Base-by-base conservation (phyloP, 2,888 invertebrate genomes). In the Coecobrya sp. region DNA sequence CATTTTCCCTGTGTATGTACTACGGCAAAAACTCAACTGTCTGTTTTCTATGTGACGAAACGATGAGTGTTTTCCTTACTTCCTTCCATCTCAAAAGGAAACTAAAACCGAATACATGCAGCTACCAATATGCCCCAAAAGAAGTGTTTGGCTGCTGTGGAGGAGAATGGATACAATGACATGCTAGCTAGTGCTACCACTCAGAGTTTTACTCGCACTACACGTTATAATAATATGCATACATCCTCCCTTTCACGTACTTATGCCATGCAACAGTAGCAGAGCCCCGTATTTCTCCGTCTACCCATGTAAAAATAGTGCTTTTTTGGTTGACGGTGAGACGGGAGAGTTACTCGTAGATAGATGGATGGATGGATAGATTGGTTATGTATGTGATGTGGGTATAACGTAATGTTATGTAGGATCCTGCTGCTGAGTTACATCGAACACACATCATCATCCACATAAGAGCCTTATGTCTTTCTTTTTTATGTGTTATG, bases 321-420 rank as follows among this genome's bases (percentile, higher is more conserved):
- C 45, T 42, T 70, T 70, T 36, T 70, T 70, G 19, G 70, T 36
- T 36, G 49, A 49, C 55, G 70, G 22, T 22, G 76, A 87, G 86
- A 87, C 30, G 59, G 55, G 86, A 45, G 76, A 59, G 76, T 52
- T 87, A n/a, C 59, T 87, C 22, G 76, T 87, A 76, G 86, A 87
- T 87, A 45, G 86, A 87, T 87, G 86, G 86, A 87, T 76, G 86
- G 86, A 87, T 87, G 86, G 86, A 86, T 86, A 73, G 86, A 73
- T 86, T 86, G 86, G 73, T 45, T 59, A 59, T 87, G 86, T 76
- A 62, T 87, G 65, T 79, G 79, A 87, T 87, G 65, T 87, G 42
- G 19, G 42, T 85, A 85, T 55, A 73, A 86, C 52, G 62, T 45
- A 76, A 73, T 22, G 86, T 76, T 79, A 87, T 65, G 79, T 79